Conservation (phyloP, 2,113 vertebrate genomes). For the Zingel zingel region DNA sequence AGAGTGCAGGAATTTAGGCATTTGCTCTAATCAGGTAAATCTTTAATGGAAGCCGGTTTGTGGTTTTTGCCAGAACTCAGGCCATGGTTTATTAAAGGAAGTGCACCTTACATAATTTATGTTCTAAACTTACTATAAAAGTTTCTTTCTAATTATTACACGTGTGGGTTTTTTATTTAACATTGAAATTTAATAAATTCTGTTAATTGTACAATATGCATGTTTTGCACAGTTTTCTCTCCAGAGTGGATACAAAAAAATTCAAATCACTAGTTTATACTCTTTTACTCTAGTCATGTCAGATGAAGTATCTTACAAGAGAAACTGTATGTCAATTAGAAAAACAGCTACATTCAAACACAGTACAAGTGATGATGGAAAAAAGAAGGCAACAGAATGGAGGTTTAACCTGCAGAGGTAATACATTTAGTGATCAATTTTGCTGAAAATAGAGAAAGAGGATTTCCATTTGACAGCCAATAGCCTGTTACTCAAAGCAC, state of each 20-base stretch:
- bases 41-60: slow-evolving; percentile 37
- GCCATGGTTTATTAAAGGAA: slow-evolving; percentile 42
- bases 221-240: background rate
- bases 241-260: background rate
- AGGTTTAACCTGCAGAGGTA: no score
- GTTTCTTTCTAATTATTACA: slow-evolving; percentile 12
- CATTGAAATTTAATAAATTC: background rate
- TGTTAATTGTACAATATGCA: background rate
- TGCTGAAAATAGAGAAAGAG: no score
- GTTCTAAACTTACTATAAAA: slow-evolving; percentile 9
- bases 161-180: slow-evolving; percentile 7
- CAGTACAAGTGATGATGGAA: background rate
- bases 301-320: background rate
- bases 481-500: background rate
- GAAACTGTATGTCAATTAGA: background rate
- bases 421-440: no score
- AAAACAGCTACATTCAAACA: background rate
- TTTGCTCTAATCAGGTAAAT: slow-evolving; percentile 36
- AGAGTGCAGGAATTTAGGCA: slow-evolving; percentile 36
- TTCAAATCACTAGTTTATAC: background rate
- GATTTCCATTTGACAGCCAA: background rate
- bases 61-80: slow-evolving; percentile 39
- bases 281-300: background rate
- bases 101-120: slow-evolving; percentile 48
- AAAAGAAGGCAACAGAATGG: no score